Evolutionary conservation across 1,140 invertebrate genomes (phyloP).

Genomic region (Halesus radiatus): DNA sequence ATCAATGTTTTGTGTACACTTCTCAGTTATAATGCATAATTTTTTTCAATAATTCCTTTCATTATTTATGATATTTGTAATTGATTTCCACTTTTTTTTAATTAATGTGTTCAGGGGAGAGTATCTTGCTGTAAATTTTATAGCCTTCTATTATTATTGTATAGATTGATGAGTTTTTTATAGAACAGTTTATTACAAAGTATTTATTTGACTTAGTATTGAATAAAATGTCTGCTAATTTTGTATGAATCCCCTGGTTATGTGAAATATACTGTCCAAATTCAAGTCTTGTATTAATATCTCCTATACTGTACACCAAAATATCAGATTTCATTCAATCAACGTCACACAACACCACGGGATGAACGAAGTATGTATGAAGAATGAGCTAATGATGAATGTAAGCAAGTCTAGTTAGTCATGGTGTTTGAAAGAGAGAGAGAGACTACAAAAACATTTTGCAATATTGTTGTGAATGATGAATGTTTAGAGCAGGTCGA

Average conservation of each 20-base stretch:
- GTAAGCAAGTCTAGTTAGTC: too few relatives aligned
- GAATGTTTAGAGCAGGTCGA: too few relatives aligned
- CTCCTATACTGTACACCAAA: too few relatives aligned
- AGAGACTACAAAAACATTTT: too few relatives aligned
- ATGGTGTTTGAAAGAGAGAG: too few relatives aligned
- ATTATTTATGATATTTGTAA: constrained; percentile 33
- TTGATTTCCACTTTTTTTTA: constrained; percentile 22
- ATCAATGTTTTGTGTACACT: too few relatives aligned
- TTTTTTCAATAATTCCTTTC: background rate
- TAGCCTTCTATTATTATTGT: background rate
- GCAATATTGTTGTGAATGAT: too few relatives aligned
- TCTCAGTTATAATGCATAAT: too few relatives aligned
- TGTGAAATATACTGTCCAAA: constrained; percentile 50
- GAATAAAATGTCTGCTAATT: constrained; percentile 47
- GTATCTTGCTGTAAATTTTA: constrained; percentile 1
- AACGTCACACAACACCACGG: too few relatives aligned
- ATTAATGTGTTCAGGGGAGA: constrained; percentile 19
- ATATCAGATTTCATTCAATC: too few relatives aligned
- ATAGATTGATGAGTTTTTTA: constrained; percentile 1
- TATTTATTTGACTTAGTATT: constrained; percentile 41
- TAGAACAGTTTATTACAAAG: constrained; percentile 11
- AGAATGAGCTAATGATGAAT: too few relatives aligned
- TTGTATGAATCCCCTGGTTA: constrained; percentile 45
- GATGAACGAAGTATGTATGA: too few relatives aligned
- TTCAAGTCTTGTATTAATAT: constrained; percentile 14